Percentiles rank a stretch among this genome's conserved stretches.
These are phyloP conservation scores for Discoglossus pictus DNA, from an alignment of 2,797 vertebrate genomes.

Conservation along the genomic window DNA sequence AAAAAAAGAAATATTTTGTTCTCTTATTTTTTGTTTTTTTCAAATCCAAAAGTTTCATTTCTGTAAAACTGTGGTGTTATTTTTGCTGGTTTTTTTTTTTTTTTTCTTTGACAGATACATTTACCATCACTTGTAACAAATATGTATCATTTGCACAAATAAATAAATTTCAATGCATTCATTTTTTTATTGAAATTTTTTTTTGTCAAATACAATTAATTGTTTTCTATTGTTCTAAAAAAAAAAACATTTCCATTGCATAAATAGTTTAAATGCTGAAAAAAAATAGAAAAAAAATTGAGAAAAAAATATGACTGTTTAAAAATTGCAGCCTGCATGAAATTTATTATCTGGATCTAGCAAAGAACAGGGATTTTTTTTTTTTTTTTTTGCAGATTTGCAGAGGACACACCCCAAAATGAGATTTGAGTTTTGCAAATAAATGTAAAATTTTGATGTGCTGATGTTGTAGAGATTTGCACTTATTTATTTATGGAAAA, in stretches of 20 bases:
- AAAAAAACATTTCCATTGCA: too few species aligned
- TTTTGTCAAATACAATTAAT: conserved; percentile 12
- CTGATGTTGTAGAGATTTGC: too few species aligned
- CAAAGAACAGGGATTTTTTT: too few species aligned
- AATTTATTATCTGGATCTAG: too few species aligned
- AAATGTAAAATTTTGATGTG: too few species aligned
- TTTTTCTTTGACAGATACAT: too few species aligned
- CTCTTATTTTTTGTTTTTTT: neutral
- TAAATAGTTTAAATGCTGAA: too few species aligned
- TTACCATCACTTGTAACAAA: neutral
- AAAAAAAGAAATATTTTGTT: conserved; percentile 29
- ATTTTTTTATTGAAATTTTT: too few species aligned
- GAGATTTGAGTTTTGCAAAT: neutral
- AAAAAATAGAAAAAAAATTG: too few species aligned
- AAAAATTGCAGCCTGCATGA: too few species aligned
- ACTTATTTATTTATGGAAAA: too few species aligned
- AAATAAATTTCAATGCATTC: conserved; percentile 3
- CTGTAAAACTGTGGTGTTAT: neutral
- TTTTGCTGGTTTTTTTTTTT: neutral
- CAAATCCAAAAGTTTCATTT: conserved; percentile 35
- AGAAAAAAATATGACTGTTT: too few species aligned
- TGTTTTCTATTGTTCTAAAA: neutral
- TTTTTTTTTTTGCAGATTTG: neutral
- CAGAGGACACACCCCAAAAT: conserved; percentile 14
- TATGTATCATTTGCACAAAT: neutral